These are phyloP conservation scores for Wiebesia pumilae DNA, from an alignment of 1,140 invertebrate genomes.

Conservation along the genomic window DNA sequence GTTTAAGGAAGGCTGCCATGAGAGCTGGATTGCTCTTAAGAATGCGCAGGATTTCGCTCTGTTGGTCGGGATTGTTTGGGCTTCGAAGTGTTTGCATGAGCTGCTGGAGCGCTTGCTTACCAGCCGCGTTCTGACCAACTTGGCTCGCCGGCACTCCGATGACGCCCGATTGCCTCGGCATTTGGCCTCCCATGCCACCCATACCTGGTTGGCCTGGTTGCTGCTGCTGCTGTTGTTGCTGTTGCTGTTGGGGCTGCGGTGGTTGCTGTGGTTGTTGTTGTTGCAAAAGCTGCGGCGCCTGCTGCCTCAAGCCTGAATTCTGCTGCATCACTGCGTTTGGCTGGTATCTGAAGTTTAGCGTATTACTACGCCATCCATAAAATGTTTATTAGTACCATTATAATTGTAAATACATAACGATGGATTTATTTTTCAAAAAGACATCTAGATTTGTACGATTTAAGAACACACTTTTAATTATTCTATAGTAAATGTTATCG, in stretches of 20 bases:
- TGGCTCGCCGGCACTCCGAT: conserved; percentile 72
- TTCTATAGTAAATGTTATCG: too few species aligned
- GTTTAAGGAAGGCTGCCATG: conserved; percentile 97
- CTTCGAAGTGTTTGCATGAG: conserved; percentile 92
- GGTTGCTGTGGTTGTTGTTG: conserved; percentile 70
- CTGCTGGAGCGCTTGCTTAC: conserved; percentile 89
- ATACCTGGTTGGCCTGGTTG: conserved; percentile 73
- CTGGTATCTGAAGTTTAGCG: conserved; percentile 48
- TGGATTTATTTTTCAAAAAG: too few species aligned
- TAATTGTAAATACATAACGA: background rate
- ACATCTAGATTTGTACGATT: too few species aligned
- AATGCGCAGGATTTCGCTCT: conserved; percentile 93
- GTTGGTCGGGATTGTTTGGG: conserved; percentile 92
- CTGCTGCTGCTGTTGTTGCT: conserved; percentile 66
- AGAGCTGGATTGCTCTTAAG: conserved; percentile 95
- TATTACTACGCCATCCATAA: conserved; percentile 20
- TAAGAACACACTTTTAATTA: too few species aligned
- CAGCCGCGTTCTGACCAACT: conserved; percentile 66
- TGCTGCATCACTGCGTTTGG: conserved; percentile 70
- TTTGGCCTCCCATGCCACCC: conserved; percentile 68
- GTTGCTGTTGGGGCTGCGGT: conserved; percentile 70
- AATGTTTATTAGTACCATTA: background rate
- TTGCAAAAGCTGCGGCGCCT: conserved; percentile 72
- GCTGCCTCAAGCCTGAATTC: conserved; percentile 71
- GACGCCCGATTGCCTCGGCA: conserved; percentile 70